A percentile compares a stretch with the other conserved stretches of the same genome.
Evolutionary conservation across 2,888 invertebrate genomes (phyloP).

Genomic region (Oxycera nigricornis): DNA sequence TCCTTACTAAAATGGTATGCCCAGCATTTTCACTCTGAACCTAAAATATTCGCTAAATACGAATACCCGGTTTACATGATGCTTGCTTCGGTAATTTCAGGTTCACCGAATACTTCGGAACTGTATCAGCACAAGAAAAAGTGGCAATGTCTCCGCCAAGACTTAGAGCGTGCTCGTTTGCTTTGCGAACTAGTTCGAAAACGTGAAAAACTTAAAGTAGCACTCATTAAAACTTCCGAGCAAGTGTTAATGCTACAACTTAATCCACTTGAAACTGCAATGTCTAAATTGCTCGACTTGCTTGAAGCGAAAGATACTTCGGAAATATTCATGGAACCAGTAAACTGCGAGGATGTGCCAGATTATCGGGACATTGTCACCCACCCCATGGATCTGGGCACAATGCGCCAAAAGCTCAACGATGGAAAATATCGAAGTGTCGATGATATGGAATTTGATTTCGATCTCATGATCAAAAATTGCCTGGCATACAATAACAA

Average conservation of each 20-base stretch:
- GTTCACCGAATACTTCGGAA: conserved; percentile 73
- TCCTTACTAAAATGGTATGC: too few relatives aligned
- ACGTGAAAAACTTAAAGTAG: conserved; percentile 92
- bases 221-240: conserved; percentile 80
- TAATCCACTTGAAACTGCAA: conserved; percentile 80
- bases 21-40: too few relatives aligned
- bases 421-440: conserved; percentile 73
- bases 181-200: conserved; percentile 95
- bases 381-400: conserved; percentile 87
- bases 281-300: conserved; percentile 78
- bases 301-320: conserved; percentile 81
- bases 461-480: conserved; percentile 94
- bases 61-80: too few relatives aligned
- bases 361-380: conserved; percentile 88
- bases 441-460: conserved; percentile 85
- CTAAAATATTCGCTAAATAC: too few relatives aligned
- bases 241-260: conserved; percentile 82
- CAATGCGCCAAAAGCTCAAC: conserved; percentile 83
- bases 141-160: conserved; percentile 92
- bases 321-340: conserved; percentile 92
- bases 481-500: conserved; percentile 95
- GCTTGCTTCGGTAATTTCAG: too few relatives aligned
- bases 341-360: conserved; percentile 85
- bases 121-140: conserved; percentile 88
- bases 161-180: conserved; percentile 88